Base-by-base conservation (phyloP, 1,140 invertebrate species). In the Platyscapa corneri region DNA sequence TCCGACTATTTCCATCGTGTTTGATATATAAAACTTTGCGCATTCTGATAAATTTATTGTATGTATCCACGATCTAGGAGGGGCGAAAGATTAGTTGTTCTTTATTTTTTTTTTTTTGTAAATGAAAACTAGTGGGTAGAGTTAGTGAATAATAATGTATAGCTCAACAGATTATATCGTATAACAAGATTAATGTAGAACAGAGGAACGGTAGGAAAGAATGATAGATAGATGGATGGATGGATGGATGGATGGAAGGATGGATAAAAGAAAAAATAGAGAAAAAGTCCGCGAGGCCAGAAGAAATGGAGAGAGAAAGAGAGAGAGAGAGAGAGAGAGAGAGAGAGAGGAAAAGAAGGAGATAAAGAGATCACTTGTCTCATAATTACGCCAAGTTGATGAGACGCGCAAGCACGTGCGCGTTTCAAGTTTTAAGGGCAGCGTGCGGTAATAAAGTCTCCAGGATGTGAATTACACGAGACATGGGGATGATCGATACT, bases 401-500 rank as follows among this genome's bases (percentile, higher is more conserved):
- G 49, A 37, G 56, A 79, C 6, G 23, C 56, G 8, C 30, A 64
- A 12, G 20, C 53, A 77, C 37, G 46, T 46, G 49, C 46, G 10
- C 30, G 56, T 5, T 74, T 42, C 42, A 56, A 64, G 77, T 64
- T 39, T 84, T 84, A 79, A 84, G 65, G 75, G 10, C 37, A 23
- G 39, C n/a, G 39, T 20, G 42, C n/a, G 30, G 23, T 70, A 80
- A 72, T 78, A 42, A 53, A 83, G 46, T 84, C 87, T 86, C 87
- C 70, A 84, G 83, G 81, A 82, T 87, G 89, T 86, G 87, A 88
- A 88, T 88, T 89, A 89, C 84, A 86, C 76, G 83, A 83, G 80
- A 86, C 34, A 34, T 0, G 14, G 27, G 27, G 86, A 88, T 90
- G 89, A 90, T 90, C 89, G 90, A 90, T 90, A 88, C 79, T 83